phyloP scores from a whole-genome alignment of 2,888 invertebrate species.

The Pterobdella sp. region DNA sequence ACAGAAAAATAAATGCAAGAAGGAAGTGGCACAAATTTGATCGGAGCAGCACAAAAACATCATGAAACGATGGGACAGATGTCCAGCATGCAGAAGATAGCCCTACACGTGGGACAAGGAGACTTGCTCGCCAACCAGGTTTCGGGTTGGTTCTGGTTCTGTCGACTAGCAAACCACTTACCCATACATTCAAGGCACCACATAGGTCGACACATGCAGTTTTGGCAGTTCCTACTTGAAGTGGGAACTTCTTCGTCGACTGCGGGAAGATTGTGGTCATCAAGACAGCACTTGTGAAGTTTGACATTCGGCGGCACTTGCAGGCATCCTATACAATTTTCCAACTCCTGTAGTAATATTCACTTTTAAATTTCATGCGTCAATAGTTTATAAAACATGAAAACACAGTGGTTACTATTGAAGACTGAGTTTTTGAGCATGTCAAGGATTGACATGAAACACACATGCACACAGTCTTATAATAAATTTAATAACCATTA shows the following conservation, averaged over 20 bases:
- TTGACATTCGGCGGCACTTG: slow-evolving; percentile 70
- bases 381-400: too few species aligned
- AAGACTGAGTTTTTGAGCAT: too few species aligned
- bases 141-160: slow-evolving; percentile 60
- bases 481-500: too few species aligned
- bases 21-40: neutral
- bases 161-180: slow-evolving; percentile 69
- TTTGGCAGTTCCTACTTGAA: slow-evolving; percentile 53
- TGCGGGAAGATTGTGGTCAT: neutral
- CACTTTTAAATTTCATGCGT: neutral
- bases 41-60: neutral
- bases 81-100: slow-evolving; percentile 75
- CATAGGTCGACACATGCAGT: slow-evolving; percentile 72
- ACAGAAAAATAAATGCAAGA: neutral
- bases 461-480: too few species aligned
- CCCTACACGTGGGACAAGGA: slow-evolving; percentile 79
- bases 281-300: slow-evolving; percentile 63
- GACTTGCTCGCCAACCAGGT: slow-evolving; percentile 74
- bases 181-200: slow-evolving; percentile 71
- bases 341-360: slow-evolving; percentile 56
- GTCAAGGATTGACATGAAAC: too few species aligned
- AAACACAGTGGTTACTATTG: too few species aligned
- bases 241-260: slow-evolving; percentile 16
- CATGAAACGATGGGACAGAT: slow-evolving; percentile 54
- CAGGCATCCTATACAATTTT: slow-evolving; percentile 83